These are phyloP conservation scores for Caranx ignobilis DNA, from an alignment of 2,113 vertebrate species.

Conservation along the genomic window DNA sequence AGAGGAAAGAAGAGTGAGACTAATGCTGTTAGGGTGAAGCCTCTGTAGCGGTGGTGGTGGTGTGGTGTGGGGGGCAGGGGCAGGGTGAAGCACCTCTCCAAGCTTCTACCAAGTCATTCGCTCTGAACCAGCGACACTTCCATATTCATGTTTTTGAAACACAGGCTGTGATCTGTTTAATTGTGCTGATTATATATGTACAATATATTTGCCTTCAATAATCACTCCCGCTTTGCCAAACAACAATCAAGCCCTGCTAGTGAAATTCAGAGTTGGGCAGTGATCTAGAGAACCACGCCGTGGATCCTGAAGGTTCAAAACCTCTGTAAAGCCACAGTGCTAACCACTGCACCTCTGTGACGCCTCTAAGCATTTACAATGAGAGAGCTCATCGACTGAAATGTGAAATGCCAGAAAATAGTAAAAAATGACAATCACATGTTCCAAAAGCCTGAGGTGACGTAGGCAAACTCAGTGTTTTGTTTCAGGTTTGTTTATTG, in stretches of 20 bases:
- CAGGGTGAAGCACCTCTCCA: conserved; percentile 36
- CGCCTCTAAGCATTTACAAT: too few species aligned
- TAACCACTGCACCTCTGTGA: too few species aligned
- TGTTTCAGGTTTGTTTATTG: too few species aligned
- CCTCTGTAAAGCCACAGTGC: too few species aligned
- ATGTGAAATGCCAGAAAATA: too few species aligned
- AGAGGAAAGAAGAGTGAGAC: conserved; percentile 52
- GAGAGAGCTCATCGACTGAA: too few species aligned
- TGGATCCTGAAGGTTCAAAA: too few species aligned
- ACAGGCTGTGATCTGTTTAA: background rate
- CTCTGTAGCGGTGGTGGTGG: background rate
- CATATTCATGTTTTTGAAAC: background rate
- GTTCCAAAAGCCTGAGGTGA: too few species aligned
- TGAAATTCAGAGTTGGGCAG: background rate
- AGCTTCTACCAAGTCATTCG: conserved; percentile 16
- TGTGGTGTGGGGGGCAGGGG: background rate
- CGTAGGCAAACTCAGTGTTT: too few species aligned
- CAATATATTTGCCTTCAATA: background rate
- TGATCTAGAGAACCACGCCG: background rate
- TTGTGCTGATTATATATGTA: background rate
- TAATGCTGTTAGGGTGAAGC: conserved; percentile 62
- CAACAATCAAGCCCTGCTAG: background rate
- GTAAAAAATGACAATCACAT: too few species aligned
- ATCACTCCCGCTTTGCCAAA: background rate
- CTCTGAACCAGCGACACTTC: background rate